Evolutionary conservation across 1,140 invertebrate species (phyloP).

Genomic region (Drosophila willistoni): DNA sequence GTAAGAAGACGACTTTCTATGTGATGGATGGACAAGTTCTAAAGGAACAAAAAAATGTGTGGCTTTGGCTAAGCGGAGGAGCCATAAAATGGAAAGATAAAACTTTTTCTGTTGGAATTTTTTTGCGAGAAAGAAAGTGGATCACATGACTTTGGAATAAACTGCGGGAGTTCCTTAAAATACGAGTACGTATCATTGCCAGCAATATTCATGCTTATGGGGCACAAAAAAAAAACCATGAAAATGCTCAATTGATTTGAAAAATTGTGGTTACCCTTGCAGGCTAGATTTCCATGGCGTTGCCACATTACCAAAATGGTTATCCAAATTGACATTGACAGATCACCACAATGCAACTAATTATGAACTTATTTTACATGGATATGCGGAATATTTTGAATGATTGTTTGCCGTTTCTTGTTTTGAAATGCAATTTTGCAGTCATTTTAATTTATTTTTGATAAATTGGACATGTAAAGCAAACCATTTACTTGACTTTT

Average conservation of each 20-base stretch:
- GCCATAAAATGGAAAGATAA: constrained; percentile 9
- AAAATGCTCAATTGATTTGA: background rate
- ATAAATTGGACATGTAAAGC: background rate
- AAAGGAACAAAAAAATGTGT: constrained; percentile 48
- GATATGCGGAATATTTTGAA: background rate
- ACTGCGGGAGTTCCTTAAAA: background rate
- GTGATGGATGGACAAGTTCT: constrained; percentile 58
- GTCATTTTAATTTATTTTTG: background rate
- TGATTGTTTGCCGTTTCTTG: background rate
- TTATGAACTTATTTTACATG: background rate
- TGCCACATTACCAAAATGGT: background rate
- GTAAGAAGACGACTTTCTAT: constrained; percentile 44
- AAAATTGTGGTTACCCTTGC: background rate
- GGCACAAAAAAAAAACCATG: background rate
- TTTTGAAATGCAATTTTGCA: background rate
- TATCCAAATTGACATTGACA: background rate
- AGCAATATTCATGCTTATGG: too few species aligned
- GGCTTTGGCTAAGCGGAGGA: constrained; percentile 50
- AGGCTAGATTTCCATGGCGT: background rate
- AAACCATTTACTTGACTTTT: constrained; percentile 8
- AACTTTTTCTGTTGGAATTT: background rate
- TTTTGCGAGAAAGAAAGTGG: constrained; percentile 7
- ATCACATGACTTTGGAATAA: background rate
- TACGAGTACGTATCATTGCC: background rate
- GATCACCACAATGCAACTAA: background rate